Conservation (phyloP, 1,140 invertebrate genomes). For the Drosophila rufa region DNA sequence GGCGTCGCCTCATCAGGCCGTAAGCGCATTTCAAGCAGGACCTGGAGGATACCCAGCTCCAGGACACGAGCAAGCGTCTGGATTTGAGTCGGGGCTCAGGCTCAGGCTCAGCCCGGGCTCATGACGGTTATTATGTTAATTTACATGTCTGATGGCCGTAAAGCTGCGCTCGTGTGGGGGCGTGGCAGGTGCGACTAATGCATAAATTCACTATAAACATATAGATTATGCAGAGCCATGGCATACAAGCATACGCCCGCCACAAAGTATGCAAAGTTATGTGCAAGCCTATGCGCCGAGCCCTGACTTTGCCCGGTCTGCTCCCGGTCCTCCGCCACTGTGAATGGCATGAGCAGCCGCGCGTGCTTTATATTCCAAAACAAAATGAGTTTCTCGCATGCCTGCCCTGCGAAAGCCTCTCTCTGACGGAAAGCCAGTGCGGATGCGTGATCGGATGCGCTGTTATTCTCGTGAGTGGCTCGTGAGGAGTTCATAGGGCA, state of each 20-base stretch:
- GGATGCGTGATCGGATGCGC: conserved; percentile 19
- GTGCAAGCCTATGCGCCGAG: conserved; percentile 49
- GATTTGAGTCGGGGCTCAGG: conserved; percentile 34
- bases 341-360: conserved; percentile 66
- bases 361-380: conserved; percentile 73
- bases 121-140: conserved; percentile 73
- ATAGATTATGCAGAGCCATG: conserved; percentile 11
- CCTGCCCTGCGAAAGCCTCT: conserved; percentile 37
- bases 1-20: conserved; percentile 36
- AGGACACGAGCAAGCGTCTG: conserved; percentile 38
- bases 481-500: too few species aligned
- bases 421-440: conserved; percentile 7
- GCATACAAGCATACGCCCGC: background rate
- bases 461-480: conserved; percentile 7
- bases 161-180: conserved; percentile 33
- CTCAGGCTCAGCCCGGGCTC: conserved; percentile 43
- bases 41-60: conserved; percentile 46
- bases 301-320: conserved; percentile 21
- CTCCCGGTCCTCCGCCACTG: conserved; percentile 1
- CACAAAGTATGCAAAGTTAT: conserved; percentile 54
- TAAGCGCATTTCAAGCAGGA: conserved; percentile 64
- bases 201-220: conserved; percentile 69
- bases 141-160: conserved; percentile 71
- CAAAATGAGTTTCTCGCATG: conserved; percentile 81
- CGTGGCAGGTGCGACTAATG: conserved; percentile 67